Evolutionary conservation across 2,113 vertebrate genomes (phyloP).

Genomic region (Spheniscus mendiculus): DNA sequence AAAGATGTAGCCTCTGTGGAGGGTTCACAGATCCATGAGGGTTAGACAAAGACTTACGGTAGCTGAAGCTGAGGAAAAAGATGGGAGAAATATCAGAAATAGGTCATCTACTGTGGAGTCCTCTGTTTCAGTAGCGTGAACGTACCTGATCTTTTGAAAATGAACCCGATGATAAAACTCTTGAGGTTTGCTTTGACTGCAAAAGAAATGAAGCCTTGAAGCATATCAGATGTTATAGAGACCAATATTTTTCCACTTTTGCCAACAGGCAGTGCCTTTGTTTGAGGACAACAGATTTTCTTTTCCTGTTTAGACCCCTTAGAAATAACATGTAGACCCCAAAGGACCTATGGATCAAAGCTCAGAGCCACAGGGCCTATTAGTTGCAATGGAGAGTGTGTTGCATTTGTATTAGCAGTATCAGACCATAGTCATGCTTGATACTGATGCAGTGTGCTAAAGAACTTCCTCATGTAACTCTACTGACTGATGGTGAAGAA

Average conservation of each 20-base stretch:
- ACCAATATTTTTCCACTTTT: background rate
- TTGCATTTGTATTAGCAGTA: background rate
- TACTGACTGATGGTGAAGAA: background rate
- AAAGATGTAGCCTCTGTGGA: background rate
- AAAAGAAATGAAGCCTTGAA: background rate
- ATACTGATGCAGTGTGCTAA: background rate
- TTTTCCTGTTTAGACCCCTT: background rate
- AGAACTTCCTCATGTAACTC: background rate
- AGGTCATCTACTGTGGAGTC: background rate
- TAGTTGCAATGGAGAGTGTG: background rate
- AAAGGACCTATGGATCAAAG: background rate
- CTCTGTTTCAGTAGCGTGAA: background rate
- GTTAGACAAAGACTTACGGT: accelerated
- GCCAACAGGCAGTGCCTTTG: background rate
- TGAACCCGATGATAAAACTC: background rate
- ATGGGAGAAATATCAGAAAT: background rate
- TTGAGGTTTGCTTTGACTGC: background rate
- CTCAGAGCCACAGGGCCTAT: background rate
- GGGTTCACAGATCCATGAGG: accelerated
- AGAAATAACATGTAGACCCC: background rate
- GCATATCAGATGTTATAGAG: background rate
- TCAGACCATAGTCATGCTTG: too few relatives aligned
- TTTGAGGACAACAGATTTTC: background rate
- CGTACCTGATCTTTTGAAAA: background rate
- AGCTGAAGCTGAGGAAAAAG: background rate